A percentile compares a stretch with the other conserved stretches of the same genome.
These are phyloP conservation scores for Hydrolagus colliei DNA, from an alignment of 2,797 vertebrate species.

Conservation along the genomic window DNA sequence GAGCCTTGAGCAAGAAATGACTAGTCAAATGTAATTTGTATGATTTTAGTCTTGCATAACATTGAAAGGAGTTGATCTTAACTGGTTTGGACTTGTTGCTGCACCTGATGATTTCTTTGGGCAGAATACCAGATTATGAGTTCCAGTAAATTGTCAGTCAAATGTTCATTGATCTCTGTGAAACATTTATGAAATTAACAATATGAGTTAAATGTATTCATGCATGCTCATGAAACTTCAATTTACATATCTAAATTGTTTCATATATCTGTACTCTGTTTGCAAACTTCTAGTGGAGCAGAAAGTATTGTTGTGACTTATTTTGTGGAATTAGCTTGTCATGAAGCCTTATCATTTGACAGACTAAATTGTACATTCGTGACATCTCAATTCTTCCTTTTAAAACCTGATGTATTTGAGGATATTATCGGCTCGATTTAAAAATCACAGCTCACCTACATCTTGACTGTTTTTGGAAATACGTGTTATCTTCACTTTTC, in stretches of 20 bases:
- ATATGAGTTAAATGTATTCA: background rate
- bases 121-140: background rate
- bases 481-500: background rate
- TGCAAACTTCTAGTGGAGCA: background rate
- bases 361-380: background rate
- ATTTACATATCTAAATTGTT: conserved; percentile 2
- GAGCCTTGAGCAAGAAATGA: background rate
- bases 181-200: conserved; percentile 20
- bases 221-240: conserved; percentile 10
- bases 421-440: background rate
- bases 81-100: conserved; percentile 16
- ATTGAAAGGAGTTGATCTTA: conserved; percentile 24
- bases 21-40: conserved; percentile 11
- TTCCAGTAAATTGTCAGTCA: background rate
- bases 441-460: background rate
- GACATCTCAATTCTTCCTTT: background rate
- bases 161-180: conserved; percentile 5
- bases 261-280: background rate
- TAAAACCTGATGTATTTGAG: background rate
- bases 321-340: conserved; percentile 5
- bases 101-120: conserved; percentile 4
- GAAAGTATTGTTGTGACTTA: background rate
- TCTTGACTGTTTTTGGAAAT: background rate
- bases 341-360: conserved; percentile 12
- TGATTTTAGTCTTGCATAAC: background rate